phyloP scores from a whole-genome alignment of 37 sponge, comb jelly and placozoan species.

The Tethya wilhelma region DNA sequence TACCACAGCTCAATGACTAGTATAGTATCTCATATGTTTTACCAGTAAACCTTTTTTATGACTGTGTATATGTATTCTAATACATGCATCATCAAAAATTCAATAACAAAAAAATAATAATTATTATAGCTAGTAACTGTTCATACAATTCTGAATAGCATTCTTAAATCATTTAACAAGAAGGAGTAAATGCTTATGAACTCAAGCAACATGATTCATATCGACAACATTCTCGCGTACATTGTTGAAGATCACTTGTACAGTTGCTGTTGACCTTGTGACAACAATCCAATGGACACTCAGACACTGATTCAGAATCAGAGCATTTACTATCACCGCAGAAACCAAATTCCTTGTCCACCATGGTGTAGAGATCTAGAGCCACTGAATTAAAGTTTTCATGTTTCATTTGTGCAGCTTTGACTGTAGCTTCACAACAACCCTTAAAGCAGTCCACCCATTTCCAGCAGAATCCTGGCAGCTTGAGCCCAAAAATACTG shows the following conservation, averaged over 20 bases:
- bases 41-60: neutral
- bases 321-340: neutral
- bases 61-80: neutral
- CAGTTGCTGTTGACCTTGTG: neutral
- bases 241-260: neutral
- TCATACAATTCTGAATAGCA: too few relatives aligned
- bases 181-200: too few relatives aligned
- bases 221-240: neutral
- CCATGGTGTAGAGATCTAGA: neutral
- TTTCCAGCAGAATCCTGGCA: constrained; percentile 37
- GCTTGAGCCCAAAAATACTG: neutral
- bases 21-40: constrained; percentile 12
- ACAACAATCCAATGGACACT: neutral
- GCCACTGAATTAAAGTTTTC: neutral
- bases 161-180: too few relatives aligned
- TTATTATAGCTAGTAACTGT: neutral
- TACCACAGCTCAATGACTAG: neutral
- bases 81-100: neutral
- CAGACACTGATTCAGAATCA: neutral
- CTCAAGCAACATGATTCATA: neutral
- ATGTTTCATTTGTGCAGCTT: neutral
- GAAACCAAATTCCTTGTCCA: neutral
- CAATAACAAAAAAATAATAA: neutral
- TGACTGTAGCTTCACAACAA: constrained; percentile 14
- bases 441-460: constrained; percentile 41